These are phyloP conservation scores for Cynodonichthys magdalenae DNA, from an alignment of 2,797 vertebrate species.

Conservation along the genomic window DNA sequence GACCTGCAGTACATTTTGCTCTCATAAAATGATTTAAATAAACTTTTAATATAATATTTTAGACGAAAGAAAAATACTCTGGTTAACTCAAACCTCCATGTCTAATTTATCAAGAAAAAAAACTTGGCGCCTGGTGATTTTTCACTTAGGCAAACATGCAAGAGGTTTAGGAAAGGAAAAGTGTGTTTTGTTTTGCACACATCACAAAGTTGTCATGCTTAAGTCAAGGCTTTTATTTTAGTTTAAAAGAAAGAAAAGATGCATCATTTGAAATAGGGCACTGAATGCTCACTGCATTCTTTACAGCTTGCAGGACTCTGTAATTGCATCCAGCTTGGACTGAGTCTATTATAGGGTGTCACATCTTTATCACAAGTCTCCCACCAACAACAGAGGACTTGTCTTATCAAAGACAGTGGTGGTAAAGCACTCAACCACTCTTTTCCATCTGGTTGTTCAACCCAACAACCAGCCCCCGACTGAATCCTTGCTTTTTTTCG, in stretches of 20 bases:
- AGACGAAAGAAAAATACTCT: constrained; percentile 8
- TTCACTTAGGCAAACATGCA: constrained; percentile 33
- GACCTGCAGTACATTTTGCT: not conserved
- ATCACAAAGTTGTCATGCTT: constrained; percentile 55
- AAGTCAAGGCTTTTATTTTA: constrained; percentile 59
- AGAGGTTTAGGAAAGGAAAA: constrained; percentile 51
- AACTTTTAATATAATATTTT: not conserved
- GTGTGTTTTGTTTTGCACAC: constrained; percentile 63
- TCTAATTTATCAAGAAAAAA: constrained; percentile 21
- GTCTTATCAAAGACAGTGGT: constrained; percentile 39
- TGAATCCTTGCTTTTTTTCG: not conserved
- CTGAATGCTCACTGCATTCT: constrained; percentile 73
- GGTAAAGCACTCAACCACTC: constrained; percentile 8
- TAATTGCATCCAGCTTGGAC: constrained; percentile 80
- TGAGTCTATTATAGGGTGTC: constrained; percentile 49
- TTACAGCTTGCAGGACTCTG: constrained; percentile 64
- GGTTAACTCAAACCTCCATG: constrained; percentile 28
- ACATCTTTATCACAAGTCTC: constrained; percentile 62
- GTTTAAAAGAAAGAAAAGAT: constrained; percentile 36
- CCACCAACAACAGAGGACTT: constrained; percentile 25
- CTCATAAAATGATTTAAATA: not conserved
- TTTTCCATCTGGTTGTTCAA: constrained; percentile 2
- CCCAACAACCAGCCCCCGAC: not conserved
- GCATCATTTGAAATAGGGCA: constrained; percentile 63
- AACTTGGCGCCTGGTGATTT: constrained; percentile 26